Conservation (phyloP, 2,113 vertebrate species). For the Nesogale talazaci region DNA sequence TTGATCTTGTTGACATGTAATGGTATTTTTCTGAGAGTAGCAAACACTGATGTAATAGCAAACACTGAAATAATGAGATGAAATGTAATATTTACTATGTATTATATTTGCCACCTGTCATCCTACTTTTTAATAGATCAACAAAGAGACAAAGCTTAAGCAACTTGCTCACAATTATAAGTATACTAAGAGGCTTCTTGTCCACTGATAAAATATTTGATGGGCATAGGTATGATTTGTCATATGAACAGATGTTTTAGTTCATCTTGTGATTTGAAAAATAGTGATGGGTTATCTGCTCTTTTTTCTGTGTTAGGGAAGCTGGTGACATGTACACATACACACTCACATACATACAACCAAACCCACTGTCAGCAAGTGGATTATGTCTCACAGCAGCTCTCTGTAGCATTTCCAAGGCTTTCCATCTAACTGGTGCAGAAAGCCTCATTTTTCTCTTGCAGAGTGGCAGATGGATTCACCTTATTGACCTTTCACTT, state of each 20-base stretch:
- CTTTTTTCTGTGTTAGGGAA: too few relatives aligned
- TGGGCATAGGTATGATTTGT: neutral
- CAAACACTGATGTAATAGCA: neutral
- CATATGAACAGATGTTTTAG: neutral
- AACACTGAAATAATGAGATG: neutral
- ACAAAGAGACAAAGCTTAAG: neutral
- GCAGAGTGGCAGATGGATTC: too few relatives aligned
- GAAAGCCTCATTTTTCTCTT: too few relatives aligned
- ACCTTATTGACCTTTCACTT: too few relatives aligned
- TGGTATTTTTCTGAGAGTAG: neutral
- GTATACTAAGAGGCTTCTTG: neutral
- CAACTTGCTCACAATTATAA: neutral
- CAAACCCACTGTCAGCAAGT: too few relatives aligned
- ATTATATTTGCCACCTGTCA: neutral
- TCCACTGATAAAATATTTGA: neutral
- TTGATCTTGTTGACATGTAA: neutral
- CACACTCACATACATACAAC: too few relatives aligned
- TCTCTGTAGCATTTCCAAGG: too few relatives aligned
- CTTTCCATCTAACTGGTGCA: too few relatives aligned
- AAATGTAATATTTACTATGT: neutral
- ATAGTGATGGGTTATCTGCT: too few relatives aligned
- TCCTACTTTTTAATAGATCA: neutral
- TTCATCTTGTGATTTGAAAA: neutral
- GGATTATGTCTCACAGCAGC: too few relatives aligned
- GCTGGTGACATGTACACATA: too few relatives aligned